Evolutionary conservation across 92 coral and sea anemone genomes (phyloP), one percentile per base, ranked within the genome.

Genomic region (Parazoanthus atlanticus): DNA sequence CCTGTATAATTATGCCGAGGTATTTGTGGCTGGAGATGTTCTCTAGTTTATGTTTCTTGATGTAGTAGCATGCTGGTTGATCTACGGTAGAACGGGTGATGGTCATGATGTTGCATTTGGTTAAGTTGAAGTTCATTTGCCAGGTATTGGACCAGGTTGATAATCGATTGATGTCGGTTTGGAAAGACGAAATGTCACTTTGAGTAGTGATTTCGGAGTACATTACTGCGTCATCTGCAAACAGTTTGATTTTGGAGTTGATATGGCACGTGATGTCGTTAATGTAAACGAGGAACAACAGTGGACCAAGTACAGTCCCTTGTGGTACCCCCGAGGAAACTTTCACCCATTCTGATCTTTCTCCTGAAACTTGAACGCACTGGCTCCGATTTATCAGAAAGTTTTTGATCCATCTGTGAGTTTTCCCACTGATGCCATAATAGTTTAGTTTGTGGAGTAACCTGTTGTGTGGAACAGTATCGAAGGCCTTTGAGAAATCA

Each of bases 141-240:
- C 90, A 82, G 46, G 88, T 74, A 47, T 52, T 56, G 36, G 81
- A 79, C 91, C 81, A 89, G 10, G n/a, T 28, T 31, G 91, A 69
- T 61, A 89, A 67, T 26, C 74, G 49, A 74, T 89, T 41, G 72
- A 29, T 83, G 83, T 89, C 91, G 43, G 25, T 25, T 92, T 94
- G 96, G 96, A 94, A n/a, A 80, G 65, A 81, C 67, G 21, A 54
- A 81, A 81, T 54, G 85, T 81, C 69, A n/a, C 58, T 66, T 80
- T 80, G 85, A 80, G 85, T 49, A 46, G 85, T 80, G 28, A 80
- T 80, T 80, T 80, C 85, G 32, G 85, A 80, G 85, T 80, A 80
- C 64, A 80, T 80, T 80, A 80, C 85, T 80, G 85, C 85, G 6
- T 80, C 66, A 46, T 80, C 64, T 80, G 85, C 85, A 80, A 80